phyloP scores from a whole-genome alignment of 1,140 invertebrate species.

The Zaprionus camerounensis region DNA sequence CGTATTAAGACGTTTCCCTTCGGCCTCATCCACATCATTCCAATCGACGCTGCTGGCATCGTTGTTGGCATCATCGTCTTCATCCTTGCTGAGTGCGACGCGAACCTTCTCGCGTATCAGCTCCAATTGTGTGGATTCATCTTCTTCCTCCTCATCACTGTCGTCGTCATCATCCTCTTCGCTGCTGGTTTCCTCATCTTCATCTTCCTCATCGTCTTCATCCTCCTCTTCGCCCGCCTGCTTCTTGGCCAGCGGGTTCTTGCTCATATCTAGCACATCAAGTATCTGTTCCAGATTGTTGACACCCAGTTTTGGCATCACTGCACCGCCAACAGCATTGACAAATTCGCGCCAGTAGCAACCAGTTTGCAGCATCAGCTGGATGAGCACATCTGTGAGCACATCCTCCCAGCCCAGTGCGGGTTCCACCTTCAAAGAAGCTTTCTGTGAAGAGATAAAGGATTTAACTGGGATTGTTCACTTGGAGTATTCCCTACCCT shows the following conservation, averaged over 20 bases:
- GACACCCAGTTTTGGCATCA: constrained; percentile 43
- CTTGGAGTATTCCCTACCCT: too few relatives aligned
- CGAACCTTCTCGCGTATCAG: constrained; percentile 61
- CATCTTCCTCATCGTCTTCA: not conserved
- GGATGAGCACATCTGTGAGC: constrained; percentile 56
- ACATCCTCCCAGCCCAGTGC: constrained; percentile 58
- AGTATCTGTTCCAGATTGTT: constrained; percentile 55
- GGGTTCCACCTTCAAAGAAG: not conserved
- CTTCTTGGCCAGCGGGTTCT: constrained; percentile 47
- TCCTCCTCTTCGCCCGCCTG: constrained; percentile 7
- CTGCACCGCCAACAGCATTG: constrained; percentile 18
- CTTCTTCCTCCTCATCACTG: not conserved
- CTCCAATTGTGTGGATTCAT: constrained; percentile 29
- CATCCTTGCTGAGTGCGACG: constrained; percentile 36
- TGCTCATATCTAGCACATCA: constrained; percentile 45
- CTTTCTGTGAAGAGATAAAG: not conserved
- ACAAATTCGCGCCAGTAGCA: constrained; percentile 55
- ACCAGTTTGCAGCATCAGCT: constrained; percentile 59
- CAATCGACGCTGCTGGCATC: constrained; percentile 88
- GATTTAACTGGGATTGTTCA: too few relatives aligned
- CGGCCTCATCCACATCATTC: constrained; percentile 90
- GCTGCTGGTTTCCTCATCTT: not conserved
- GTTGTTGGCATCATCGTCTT: constrained; percentile 12
- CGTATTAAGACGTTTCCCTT: constrained; percentile 89
- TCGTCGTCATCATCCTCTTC: constrained; percentile 17